Evolutionary conservation across 2,888 invertebrate species (phyloP), one percentile per base, ranked within the genome.

Genomic region (Sympetrum striolatum): DNA sequence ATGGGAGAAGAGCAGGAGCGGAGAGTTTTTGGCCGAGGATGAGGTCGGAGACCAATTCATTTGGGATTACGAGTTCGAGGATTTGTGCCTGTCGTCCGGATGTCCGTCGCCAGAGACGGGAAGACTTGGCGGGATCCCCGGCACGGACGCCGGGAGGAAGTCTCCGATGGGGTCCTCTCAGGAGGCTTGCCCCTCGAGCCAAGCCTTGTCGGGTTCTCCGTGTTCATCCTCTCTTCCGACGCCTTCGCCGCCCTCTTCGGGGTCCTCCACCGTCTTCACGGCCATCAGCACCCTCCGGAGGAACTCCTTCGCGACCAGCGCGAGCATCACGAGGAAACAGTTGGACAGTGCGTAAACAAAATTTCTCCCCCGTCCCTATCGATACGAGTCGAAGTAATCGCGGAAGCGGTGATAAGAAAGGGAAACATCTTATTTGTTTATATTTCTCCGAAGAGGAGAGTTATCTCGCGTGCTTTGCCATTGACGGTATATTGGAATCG

Each of bases 241-340:
- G 60, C 86, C 86, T 22, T 60, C 86, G 37, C 60, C 37, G 35
- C 86, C 31, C 8, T 25, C 58, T 53, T 58, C 82, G n/a, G 73
- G 73, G 12, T 53, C 81, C 44, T 35, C 58, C 18, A 35, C 58
- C 35, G 60, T 35, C 37, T 60, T 86, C 60, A 58, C 82, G 5
- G 58, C 35, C n/a, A 86, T 86, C 25, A 37, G 58, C 60, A 37
- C 86, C 10, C 31, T 86, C 10, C 60, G 86, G 37, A 86, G 86
- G 86, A 86, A 86, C 31, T 86, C 86, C 6, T 86, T 60, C 64
- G 86, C 86, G 14, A 37, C 86, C 4, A 60, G 58, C n/a, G 86
- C 37, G n/a, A 60, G 60, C 86, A 22, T 64, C 60, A 37, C 58
- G 35, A 31, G 37, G 60, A 60, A 22, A 14, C 35, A 86, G 37